Percentiles rank a stretch among this genome's conserved stretches.
Evolutionary conservation across 2,888 invertebrate genomes (phyloP).

Genomic region (Xestia ashworthii): DNA sequence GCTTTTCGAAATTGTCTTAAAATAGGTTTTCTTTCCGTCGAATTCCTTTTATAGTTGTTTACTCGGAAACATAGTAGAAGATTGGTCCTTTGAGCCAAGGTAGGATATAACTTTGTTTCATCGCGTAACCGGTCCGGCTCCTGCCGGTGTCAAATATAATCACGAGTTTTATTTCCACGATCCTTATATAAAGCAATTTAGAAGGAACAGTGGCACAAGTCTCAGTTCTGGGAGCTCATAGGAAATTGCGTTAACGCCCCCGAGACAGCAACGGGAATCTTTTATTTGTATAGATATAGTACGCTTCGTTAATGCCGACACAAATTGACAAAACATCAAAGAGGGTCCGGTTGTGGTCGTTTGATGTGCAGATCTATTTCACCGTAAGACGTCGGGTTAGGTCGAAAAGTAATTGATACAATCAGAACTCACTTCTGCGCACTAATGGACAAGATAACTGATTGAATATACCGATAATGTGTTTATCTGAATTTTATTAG

Average conservation of each 20-base stretch:
- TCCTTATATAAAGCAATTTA: slow-evolving; percentile 66
- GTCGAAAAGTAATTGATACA: slow-evolving; percentile 33
- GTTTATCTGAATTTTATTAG: slow-evolving; percentile 34
- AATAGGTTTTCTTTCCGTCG: slow-evolving; percentile 4
- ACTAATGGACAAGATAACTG: slow-evolving; percentile 7
- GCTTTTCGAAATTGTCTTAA: slow-evolving; percentile 1
- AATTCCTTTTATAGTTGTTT: background rate
- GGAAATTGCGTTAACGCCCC: slow-evolving; percentile 64
- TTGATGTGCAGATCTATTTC: slow-evolving; percentile 51
- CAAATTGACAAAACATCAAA: slow-evolving; percentile 66
- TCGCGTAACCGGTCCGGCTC: slow-evolving; percentile 29
- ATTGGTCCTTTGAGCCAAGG: background rate
- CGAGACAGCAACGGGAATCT: slow-evolving; percentile 55
- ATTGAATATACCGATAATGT: slow-evolving; percentile 21
- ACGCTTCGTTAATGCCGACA: slow-evolving; percentile 62
- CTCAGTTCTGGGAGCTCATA: slow-evolving; percentile 51
- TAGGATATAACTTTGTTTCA: slow-evolving; percentile 36
- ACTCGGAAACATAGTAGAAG: background rate
- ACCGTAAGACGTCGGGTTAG: slow-evolving; percentile 19
- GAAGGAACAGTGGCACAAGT: slow-evolving; percentile 55
- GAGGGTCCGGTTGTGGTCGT: slow-evolving; percentile 39
- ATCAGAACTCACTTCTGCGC: slow-evolving; percentile 17
- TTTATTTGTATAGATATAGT: slow-evolving; percentile 55
- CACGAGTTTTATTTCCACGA: slow-evolving; percentile 61
- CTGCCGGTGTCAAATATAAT: slow-evolving; percentile 57